Evolutionary conservation across 2,797 vertebrate species (phyloP).

Genomic region (Xyrichtys novacula): DNA sequence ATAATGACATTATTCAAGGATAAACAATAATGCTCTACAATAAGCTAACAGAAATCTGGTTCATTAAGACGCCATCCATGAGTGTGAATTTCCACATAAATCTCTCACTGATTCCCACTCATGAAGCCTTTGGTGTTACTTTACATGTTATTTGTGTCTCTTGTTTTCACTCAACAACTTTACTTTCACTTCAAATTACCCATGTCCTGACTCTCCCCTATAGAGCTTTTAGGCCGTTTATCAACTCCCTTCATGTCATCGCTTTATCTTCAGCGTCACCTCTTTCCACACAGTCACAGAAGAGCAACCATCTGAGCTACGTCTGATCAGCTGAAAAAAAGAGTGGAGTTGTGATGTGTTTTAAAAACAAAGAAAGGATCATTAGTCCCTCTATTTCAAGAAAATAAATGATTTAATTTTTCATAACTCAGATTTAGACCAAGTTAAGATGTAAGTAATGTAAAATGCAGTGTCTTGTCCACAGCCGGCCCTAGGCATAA

Average conservation of each 20-base stretch:
- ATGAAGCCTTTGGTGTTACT: neutral
- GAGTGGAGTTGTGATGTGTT: neutral
- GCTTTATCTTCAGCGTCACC: constrained; percentile 49
- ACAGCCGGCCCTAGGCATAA: too few relatives aligned
- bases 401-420: too few relatives aligned
- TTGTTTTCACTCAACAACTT: constrained; percentile 62
- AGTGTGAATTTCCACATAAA: neutral
- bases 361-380: neutral
- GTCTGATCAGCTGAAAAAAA: neutral
- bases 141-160: constrained; percentile 45
- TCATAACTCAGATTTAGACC: neutral
- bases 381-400: too few relatives aligned
- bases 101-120: neutral
- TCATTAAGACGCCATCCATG: neutral
- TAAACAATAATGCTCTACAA: too few relatives aligned
- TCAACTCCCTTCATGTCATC: constrained; percentile 58
- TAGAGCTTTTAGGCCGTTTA: constrained; percentile 51
- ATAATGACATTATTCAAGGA: too few relatives aligned
- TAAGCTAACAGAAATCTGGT: too few relatives aligned
- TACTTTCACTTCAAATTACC: constrained; percentile 70
- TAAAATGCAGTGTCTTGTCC: too few relatives aligned
- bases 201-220: constrained; percentile 44
- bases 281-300: constrained; percentile 46
- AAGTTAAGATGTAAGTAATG: neutral
- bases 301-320: constrained; percentile 16